Evolutionary conservation across 2,113 vertebrate genomes (phyloP), one percentile per base, ranked within the genome.

Genomic region (Ursus arctos): DNA sequence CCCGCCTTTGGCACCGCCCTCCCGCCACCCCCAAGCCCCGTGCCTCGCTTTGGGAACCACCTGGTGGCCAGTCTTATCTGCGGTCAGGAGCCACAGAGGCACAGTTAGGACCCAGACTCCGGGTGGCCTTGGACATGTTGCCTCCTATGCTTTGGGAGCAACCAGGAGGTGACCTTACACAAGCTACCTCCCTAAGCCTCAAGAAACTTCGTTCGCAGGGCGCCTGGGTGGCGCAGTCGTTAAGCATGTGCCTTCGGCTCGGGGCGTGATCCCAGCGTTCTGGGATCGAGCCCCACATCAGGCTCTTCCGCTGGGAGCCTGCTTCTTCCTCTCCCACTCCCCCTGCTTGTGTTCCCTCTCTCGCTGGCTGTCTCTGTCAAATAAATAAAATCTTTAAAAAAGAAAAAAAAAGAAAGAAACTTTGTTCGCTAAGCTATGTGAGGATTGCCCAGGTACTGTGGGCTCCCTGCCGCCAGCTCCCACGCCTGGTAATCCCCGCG

Each of bases 11-110:
- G 19, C 55, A 14, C 63, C 8, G 7, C 57, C 14, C 24, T 26
- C 59, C 12, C 31, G 0, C 26, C 28, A 6, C 36, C 10, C 10
- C 63, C 63, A 13, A 31, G 83, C 61, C 76, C 36, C 4, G 15
- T 5, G 40, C n/a, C 82, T 26, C 15, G 28, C 15, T 19, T 81
- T 51, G 16, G 2, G 6, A 21, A 16, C 57, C 5, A 4, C 0
- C 3, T 7, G 53, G 28, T 14, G 49, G 69, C 12, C 0, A 0
- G 19, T 7, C 31, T 10, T 2, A 16, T 24, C 61, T 12, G 21
- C 47, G 53, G 40, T 65, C 13, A 9, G 65, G 71, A 81, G 24
- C 90, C 53, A 7, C 2, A 40, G 67, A 14, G 22, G 4, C 19
- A 4, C 0, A 3, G 31, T 61, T 6, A 71, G 31, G 22, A 49